A percentile compares a stretch with the other conserved stretches of the same genome.
phyloP scores from a whole-genome alignment of 92 coral and sea anemone species.

The Palythoa caribaeorum region DNA sequence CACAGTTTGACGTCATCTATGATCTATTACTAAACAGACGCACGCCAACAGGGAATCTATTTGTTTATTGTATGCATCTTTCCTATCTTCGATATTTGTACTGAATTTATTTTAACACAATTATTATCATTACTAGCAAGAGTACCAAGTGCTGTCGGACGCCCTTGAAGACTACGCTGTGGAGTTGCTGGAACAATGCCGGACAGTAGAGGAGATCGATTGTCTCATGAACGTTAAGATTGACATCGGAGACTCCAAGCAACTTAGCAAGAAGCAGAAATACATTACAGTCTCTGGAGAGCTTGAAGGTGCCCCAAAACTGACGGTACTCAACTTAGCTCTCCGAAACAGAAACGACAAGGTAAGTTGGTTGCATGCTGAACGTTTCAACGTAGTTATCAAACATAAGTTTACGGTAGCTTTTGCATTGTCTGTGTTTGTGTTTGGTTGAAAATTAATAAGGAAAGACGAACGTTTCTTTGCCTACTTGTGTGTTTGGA shows the following conservation, averaged over 20 bases:
- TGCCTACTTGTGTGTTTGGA: too few relatives aligned
- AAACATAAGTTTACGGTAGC: too few relatives aligned
- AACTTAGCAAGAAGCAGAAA: constrained; percentile 21
- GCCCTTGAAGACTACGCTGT: constrained; percentile 64
- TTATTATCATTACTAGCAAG: constrained; percentile 19
- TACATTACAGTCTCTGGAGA: constrained; percentile 35
- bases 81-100: too few relatives aligned
- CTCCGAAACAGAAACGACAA: constrained; percentile 65
- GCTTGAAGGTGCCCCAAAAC: constrained; percentile 54
- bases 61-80: background rate
- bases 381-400: too few relatives aligned
- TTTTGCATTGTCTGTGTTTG: too few relatives aligned
- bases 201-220: constrained; percentile 63
- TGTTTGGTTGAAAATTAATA: too few relatives aligned
- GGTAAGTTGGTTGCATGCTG: constrained; percentile 20
- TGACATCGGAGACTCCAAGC: constrained; percentile 37
- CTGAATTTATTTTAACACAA: background rate
- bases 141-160: constrained; percentile 64
- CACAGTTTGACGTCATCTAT: too few relatives aligned
- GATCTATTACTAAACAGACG: too few relatives aligned
- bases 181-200: constrained; percentile 69
- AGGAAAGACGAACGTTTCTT: too few relatives aligned
- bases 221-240: constrained; percentile 55
- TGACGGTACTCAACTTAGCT: constrained; percentile 68
- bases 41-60: too few relatives aligned